Conservation (phyloP, 2,797 vertebrate species). For the Pantherophis vulpinus region DNA sequence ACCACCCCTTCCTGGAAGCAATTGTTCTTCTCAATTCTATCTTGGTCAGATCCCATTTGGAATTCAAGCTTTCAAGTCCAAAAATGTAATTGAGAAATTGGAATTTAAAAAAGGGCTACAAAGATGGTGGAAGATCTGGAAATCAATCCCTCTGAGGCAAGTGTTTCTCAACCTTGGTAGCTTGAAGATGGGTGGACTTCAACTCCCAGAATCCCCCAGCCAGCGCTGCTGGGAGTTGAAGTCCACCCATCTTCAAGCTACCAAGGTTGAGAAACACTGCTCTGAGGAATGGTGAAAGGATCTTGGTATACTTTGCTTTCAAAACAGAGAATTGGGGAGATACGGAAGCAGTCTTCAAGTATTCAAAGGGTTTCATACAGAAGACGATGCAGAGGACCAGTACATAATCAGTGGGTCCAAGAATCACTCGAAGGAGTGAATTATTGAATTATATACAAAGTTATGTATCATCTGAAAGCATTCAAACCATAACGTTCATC, state of each 20-base stretch:
- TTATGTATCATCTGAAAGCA: conserved; percentile 2
- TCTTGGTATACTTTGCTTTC: background rate
- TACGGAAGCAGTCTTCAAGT: background rate
- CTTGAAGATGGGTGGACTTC: too few species aligned
- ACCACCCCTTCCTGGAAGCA: background rate
- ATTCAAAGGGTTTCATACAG: background rate
- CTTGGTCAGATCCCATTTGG: background rate
- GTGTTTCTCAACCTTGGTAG: too few species aligned
- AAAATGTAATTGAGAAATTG: background rate
- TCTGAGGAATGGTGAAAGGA: background rate
- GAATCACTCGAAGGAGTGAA: background rate
- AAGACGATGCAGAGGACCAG: background rate
- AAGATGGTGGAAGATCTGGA: background rate
- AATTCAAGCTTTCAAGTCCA: background rate
- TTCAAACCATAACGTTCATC: background rate
- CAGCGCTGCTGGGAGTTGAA: too few species aligned
- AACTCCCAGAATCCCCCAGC: too few species aligned
- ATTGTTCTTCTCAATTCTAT: background rate
- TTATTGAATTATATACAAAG: background rate
- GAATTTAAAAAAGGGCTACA: background rate
- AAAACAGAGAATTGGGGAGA: background rate
- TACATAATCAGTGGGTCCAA: background rate
- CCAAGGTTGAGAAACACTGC: too few species aligned
- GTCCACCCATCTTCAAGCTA: too few species aligned
- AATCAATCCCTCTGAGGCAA: background rate